A percentile compares a stretch with the other conserved stretches of the same genome.
Conservation (phyloP, 2,888 invertebrate genomes). For the Amiota mariae region DNA sequence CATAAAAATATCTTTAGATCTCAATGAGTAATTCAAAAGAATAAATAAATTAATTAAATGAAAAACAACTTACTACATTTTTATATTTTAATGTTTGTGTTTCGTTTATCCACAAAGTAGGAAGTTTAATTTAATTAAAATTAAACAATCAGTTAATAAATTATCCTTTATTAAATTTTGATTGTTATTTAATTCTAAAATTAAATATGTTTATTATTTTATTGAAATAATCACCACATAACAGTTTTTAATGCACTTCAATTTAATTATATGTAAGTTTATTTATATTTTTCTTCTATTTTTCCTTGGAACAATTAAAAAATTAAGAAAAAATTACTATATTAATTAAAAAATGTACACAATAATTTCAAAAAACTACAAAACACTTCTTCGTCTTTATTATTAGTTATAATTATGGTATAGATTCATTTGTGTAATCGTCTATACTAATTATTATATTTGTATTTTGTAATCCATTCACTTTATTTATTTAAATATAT, state of each 20-base stretch:
- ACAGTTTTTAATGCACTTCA: constrained; percentile 17
- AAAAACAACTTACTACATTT: constrained; percentile 56
- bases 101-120: constrained; percentile 19
- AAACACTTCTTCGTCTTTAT: neutral
- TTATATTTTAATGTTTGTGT: constrained; percentile 3
- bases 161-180: constrained; percentile 11
- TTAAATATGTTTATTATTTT: neutral
- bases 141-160: neutral
- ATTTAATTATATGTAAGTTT: constrained; percentile 15
- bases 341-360: too few relatives aligned
- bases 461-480: constrained; percentile 8
- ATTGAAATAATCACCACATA: neutral
- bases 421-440: neutral
- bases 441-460: constrained; percentile 1
- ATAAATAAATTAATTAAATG: too few relatives aligned
- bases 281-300: neutral
- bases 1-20: constrained; percentile 6
- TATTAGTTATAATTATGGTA: constrained; percentile 5
- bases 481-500: neutral
- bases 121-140: neutral
- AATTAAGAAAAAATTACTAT: too few relatives aligned
- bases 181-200: neutral
- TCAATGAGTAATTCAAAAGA: too few relatives aligned
- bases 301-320: neutral
- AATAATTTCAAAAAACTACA: too few relatives aligned